Percentiles rank a stretch among this genome's conserved stretches.
Conservation (phyloP, 1,140 invertebrate species). For the Pantala flavescens region DNA sequence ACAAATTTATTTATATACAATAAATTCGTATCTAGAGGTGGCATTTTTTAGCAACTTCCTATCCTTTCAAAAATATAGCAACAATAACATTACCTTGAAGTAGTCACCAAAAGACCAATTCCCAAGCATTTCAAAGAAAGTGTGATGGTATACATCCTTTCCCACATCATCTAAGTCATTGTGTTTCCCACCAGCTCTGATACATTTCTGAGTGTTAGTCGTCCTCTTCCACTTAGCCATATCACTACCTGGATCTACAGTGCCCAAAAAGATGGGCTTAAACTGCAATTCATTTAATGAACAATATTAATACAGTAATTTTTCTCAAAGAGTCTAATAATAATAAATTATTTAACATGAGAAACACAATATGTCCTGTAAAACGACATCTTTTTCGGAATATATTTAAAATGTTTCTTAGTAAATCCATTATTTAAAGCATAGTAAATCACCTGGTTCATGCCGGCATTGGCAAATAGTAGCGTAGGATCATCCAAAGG, state of each 20-base stretch:
- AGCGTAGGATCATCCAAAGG: slow-evolving; percentile 96
- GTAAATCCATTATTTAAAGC: too few relatives aligned
- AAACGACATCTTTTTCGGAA: too few relatives aligned
- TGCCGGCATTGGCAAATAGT: slow-evolving; percentile 96
- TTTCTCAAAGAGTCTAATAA: too few relatives aligned
- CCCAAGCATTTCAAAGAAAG: slow-evolving; percentile 99
- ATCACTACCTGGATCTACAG: slow-evolving; percentile 92
- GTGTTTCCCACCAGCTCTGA: slow-evolving; percentile 97
- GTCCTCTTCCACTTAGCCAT: slow-evolving; percentile 74
- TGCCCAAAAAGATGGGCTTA: slow-evolving; percentile 95
- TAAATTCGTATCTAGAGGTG: too few relatives aligned
- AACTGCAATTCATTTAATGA: slow-evolving; percentile 48
- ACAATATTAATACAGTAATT: background rate
- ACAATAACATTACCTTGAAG: slow-evolving; percentile 77
- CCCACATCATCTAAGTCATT: slow-evolving; percentile 99
- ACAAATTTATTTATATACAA: too few relatives aligned
- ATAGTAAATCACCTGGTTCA: slow-evolving; percentile 72
- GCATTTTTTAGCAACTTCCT: too few relatives aligned
- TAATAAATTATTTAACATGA: too few relatives aligned
- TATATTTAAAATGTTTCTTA: too few relatives aligned
- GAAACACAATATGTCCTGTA: too few relatives aligned
- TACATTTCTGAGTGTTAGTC: slow-evolving; percentile 96
- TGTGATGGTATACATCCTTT: slow-evolving; percentile 99
- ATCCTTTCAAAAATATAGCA: too few relatives aligned
- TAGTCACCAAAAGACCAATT: slow-evolving; percentile 99